Conservation (phyloP, 2,113 vertebrate species). For the Percopsis transmontana region DNA sequence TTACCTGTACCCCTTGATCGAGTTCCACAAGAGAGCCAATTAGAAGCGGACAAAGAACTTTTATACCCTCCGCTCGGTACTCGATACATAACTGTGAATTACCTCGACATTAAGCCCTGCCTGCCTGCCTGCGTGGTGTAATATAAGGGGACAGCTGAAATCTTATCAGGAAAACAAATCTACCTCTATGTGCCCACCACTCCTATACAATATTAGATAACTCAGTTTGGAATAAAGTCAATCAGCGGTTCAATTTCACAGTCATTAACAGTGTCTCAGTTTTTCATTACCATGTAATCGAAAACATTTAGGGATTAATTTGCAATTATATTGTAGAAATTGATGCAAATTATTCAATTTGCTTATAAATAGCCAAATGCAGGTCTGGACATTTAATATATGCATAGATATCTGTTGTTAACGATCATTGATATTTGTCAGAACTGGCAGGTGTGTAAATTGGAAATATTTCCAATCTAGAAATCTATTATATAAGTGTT, state of each 20-base stretch:
- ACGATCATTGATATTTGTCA: neutral
- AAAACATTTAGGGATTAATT: constrained; percentile 54
- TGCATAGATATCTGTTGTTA: neutral
- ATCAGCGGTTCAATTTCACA: constrained; percentile 58
- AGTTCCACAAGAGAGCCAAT: constrained; percentile 85
- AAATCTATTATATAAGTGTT: neutral
- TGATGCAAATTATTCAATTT: constrained; percentile 48
- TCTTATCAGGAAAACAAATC: neutral
- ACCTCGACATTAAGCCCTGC: neutral
- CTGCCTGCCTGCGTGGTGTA: neutral
- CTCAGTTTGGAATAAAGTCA: constrained; percentile 18
- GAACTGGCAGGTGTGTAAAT: neutral
- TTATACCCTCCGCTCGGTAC: neutral
- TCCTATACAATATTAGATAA: constrained; percentile 1
- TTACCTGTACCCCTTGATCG: constrained; percentile 58
- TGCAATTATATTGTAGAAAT: constrained; percentile 49
- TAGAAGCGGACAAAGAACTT: constrained; percentile 3
- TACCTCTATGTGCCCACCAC: neutral
- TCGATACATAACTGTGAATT: neutral
- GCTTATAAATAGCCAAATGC: constrained; percentile 22
- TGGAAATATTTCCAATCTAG: neutral
- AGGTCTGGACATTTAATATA: constrained; percentile 31
- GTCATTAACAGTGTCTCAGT: constrained; percentile 50
- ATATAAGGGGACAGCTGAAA: neutral
- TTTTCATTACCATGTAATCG: constrained; percentile 53